Base-by-base conservation (phyloP, 1,140 invertebrate genomes). In the Panagrolaimus sp. region DNA sequence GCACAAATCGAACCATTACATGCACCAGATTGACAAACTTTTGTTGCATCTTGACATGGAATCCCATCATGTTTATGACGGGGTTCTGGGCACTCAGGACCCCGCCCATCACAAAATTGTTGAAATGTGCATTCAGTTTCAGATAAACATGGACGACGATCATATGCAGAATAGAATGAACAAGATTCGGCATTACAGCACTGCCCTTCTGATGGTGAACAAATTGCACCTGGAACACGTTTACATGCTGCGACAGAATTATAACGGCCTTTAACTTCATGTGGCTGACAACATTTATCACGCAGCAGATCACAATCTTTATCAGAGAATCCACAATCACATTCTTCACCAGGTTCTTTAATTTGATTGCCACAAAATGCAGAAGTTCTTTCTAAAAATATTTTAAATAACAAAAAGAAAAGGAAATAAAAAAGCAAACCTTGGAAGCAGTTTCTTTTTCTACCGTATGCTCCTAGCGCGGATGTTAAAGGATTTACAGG, bases 321-420 rank as follows among this genome's bases (percentile, higher is more conserved):
- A 68, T 91, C 89, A 79, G 94, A 91, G 83, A 95, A 99, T 25
- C 96, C 96, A 83, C 96, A 99, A 84, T 99, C 96, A 82, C 96
- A 99, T 85, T 98, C 91, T 84, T 99, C 96, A 13, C 91, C 93
- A 5, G 79, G 73, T 84, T 99, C 96, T 0, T 96, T 92, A 79
- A 98, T 96, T 85, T 96, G 95, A 84, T 99, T 99, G 14, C 96
- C 96, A 86, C 96, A 99, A 87, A 98, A 98, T 27, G 95, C 92
- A 69, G 92, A 93, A 68, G 89, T 90, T 65, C 90, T 91, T 38
- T 38, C 31, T 38, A 38, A 38, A 38, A 38, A 38, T 38, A 4
- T 38, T 38, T 2, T 38, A 38, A 38, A 7, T 4, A 38, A 38
- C 7, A 7, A 4, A 38, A 38, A 38, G 31, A 38, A 38, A 38